Evolutionary conservation across 2,888 invertebrate species (phyloP), one percentile per base, ranked within the genome.

Genomic region (Plebejus anna): DNA sequence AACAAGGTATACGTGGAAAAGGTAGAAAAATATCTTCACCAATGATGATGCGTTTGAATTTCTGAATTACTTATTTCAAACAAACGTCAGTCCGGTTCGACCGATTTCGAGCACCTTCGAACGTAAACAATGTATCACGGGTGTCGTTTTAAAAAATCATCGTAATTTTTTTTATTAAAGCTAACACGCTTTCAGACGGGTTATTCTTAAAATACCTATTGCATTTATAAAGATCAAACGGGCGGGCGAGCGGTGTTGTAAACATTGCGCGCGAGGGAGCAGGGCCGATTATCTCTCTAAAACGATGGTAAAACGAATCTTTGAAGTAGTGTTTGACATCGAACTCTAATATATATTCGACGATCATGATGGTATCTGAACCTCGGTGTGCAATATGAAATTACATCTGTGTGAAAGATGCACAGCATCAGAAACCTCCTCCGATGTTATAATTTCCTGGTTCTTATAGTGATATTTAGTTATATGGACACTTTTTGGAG

Each of bases 161-260:
- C 88, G 87, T 84, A 83, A 81, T 84, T 88, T 90, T 90, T 90
- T 91, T 92, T 88, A 89, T 90, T 84, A 90, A 89, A 90, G 88
- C 87, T 79, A 82, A 83, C 85, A 81, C 84, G 86, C 87, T 87
- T 88, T 88, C 87, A 87, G 86, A 83, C 86, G 87, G 86, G 90
- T 88, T 90, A 90, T 92, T 93, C 91, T 90, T 86, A 89, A 90
- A 92, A 93, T 92, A 92, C 92, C 91, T 92, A 91, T 92, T 90
- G 91, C 92, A 91, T 92, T 92, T 91, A 91, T 89, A 92, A 92
- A 93, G 93, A 94, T 94, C 93, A 94, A 94, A 93, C 90, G 92
- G 80, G 85, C 79, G 89, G 89, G 90, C 91, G 91, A 91, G 91
- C 92, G 87, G 87, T 90, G 84, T 78, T 92, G 92, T 93, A 93